Evolutionary conservation across 2,888 invertebrate species (phyloP).

Genomic region (Hoplodrina blanda): DNA sequence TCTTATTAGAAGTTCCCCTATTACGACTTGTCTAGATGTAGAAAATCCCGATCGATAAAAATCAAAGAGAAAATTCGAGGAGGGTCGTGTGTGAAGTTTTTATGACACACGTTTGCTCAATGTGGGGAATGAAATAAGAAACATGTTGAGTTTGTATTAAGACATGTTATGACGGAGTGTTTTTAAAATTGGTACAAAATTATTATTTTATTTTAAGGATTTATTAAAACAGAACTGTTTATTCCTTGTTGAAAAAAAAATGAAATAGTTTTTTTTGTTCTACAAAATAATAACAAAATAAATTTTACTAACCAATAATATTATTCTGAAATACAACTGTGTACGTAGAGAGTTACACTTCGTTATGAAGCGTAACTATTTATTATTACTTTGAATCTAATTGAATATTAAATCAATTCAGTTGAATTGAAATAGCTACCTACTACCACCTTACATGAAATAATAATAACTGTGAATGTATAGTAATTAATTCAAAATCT

Average conservation of each 20-base stretch:
- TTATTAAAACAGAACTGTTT: not conserved
- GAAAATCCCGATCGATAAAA: slow-evolving; percentile 80
- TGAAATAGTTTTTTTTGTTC: not conserved
- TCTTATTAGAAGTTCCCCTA: slow-evolving; percentile 89
- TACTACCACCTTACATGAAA: not conserved
- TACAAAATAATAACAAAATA: not conserved
- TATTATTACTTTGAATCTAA: not conserved
- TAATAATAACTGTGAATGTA: slow-evolving; percentile 10
- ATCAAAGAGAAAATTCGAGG: slow-evolving; percentile 72
- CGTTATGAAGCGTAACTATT: not conserved
- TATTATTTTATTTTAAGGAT: no score
- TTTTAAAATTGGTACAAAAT: not conserved
- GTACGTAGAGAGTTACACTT: no score
- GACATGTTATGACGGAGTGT: not conserved
- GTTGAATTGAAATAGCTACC: not conserved
- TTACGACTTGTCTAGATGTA: slow-evolving; percentile 81
- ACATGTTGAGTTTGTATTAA: slow-evolving; percentile 10
- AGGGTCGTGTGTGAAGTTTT: slow-evolving; percentile 31
- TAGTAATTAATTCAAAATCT: slow-evolving; percentile 31
- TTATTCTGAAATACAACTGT: no score
- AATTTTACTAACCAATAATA: no score
- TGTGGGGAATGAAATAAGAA: slow-evolving; percentile 2
- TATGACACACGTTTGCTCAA: slow-evolving; percentile 15
- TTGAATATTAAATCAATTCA: not conserved
- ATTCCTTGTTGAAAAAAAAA: not conserved